Percentiles rank a stretch among this genome's conserved stretches.
Evolutionary conservation across 2,797 vertebrate species (phyloP).

Genomic region (Kryptolebias ocellatus): DNA sequence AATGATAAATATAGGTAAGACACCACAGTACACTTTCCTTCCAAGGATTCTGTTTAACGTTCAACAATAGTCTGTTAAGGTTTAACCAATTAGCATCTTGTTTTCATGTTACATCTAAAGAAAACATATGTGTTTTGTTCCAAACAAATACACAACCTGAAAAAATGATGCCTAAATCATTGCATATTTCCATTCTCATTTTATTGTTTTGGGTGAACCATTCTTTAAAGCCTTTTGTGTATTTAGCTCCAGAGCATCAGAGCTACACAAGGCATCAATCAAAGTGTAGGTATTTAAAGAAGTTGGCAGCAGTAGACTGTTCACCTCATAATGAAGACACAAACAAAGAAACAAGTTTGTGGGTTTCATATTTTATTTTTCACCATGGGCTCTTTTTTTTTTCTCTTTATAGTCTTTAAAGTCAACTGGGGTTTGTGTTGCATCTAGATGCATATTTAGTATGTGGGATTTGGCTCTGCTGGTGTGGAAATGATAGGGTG

Average conservation of each 20-base stretch:
- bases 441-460: constrained; percentile 22
- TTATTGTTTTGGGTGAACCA: constrained; percentile 39
- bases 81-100: too few relatives aligned
- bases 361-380: constrained; percentile 56
- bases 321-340: constrained; percentile 72
- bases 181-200: not conserved
- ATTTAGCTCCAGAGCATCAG: constrained; percentile 18
- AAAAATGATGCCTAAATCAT: not conserved
- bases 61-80: too few relatives aligned
- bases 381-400: constrained; percentile 15
- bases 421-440: constrained; percentile 52
- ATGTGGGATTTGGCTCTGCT: constrained; percentile 47
- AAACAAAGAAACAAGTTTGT: constrained; percentile 73
- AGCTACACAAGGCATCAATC: constrained; percentile 34
- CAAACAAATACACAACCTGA: not conserved
- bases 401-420: constrained; percentile 30
- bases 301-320: constrained; percentile 50
- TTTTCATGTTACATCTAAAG: not conserved
- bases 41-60: too few relatives aligned
- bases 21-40: too few relatives aligned
- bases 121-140: not conserved
- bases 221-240: constrained; percentile 40
- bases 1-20: too few relatives aligned
- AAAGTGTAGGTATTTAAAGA: constrained; percentile 71
- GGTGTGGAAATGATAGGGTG: constrained; percentile 56